phyloP scores from a whole-genome alignment of 1,140 invertebrate genomes.

The Ephestia elutella region DNA sequence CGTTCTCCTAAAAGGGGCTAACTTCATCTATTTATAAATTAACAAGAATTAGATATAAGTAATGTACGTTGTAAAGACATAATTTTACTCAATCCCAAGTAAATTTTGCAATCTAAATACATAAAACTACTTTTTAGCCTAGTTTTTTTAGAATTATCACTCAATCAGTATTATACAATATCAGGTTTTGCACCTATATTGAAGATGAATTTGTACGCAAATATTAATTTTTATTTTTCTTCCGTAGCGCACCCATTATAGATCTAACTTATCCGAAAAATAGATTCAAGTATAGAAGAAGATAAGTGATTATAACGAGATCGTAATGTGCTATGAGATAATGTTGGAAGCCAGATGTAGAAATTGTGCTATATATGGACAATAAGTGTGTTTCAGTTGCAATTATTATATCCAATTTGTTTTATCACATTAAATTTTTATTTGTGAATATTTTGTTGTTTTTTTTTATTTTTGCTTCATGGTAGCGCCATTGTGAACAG shows the following conservation, averaged over 20 bases:
- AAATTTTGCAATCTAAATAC: no score
- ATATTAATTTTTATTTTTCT: constrained; percentile 42
- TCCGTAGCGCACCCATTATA: constrained; percentile 68
- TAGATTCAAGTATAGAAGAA: constrained; percentile 69
- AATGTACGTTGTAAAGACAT: not conserved
- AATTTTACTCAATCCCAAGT: no score
- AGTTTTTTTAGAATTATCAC: not conserved
- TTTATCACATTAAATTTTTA: constrained; percentile 64
- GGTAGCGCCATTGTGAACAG: constrained; percentile 34
- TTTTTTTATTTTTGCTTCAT: constrained; percentile 73
- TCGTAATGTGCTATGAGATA: constrained; percentile 10
- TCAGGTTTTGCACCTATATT: not conserved
- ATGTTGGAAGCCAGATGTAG: constrained; percentile 34
- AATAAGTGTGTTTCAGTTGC: constrained; percentile 54
- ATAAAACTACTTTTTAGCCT: not conserved
- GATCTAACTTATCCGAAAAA: constrained; percentile 59
- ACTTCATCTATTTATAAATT: not conserved
- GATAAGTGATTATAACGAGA: constrained; percentile 26
- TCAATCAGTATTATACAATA: not conserved
- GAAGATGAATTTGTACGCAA: not conserved
- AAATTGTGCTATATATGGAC: constrained; percentile 52
- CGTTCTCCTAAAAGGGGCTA: not conserved
- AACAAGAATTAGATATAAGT: not conserved
- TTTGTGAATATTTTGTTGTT: constrained; percentile 51
- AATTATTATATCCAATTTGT: constrained; percentile 47